These are phyloP conservation scores for Amphiprion percula DNA, from an alignment of 2,113 vertebrate species.

Conservation along the genomic window DNA sequence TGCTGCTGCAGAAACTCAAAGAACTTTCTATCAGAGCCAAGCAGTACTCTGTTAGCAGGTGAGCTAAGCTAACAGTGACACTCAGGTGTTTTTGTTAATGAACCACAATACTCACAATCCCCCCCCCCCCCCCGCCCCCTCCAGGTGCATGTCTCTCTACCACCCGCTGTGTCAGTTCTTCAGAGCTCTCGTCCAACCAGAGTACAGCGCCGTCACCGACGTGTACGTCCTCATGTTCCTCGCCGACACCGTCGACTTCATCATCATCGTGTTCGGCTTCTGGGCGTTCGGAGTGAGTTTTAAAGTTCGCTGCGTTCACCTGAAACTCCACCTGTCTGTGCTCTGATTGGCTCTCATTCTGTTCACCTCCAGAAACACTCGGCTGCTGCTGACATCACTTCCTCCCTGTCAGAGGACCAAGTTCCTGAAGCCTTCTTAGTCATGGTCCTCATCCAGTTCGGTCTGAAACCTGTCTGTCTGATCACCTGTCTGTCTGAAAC, in stretches of 20 bases:
- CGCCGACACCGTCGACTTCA: slow-evolving; percentile 94
- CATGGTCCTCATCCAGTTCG: slow-evolving; percentile 97
- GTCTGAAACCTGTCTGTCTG: slow-evolving; percentile 13
- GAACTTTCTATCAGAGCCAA: slow-evolving; percentile 90
- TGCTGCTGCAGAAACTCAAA: slow-evolving; percentile 89
- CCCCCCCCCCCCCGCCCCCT: not conserved
- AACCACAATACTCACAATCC: not conserved
- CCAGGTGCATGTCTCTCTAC: slow-evolving; percentile 70
- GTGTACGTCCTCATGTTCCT: slow-evolving; percentile 98
- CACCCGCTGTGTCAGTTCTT: slow-evolving; percentile 92
- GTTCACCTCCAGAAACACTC: slow-evolving; percentile 90
- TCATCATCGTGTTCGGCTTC: slow-evolving; percentile 97
- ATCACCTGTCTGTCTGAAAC: too few species aligned
- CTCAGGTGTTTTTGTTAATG: not conserved
- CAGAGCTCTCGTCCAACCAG: slow-evolving; percentile 93
- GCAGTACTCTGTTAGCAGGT: slow-evolving; percentile 90
- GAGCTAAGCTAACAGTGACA: slow-evolving; percentile 45
- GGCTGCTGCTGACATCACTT: slow-evolving; percentile 94
- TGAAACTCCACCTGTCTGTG: too few species aligned
- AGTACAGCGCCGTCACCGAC: slow-evolving; percentile 95
- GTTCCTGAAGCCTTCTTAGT: slow-evolving; percentile 94
- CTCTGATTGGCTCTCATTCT: not conserved
- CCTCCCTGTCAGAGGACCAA: slow-evolving; percentile 95
- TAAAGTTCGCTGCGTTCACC: not conserved
- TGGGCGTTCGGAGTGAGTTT: slow-evolving; percentile 94